Conservation (phyloP, 1,140 invertebrate species). For the Scaptodrosophila lebanonensis region DNA sequence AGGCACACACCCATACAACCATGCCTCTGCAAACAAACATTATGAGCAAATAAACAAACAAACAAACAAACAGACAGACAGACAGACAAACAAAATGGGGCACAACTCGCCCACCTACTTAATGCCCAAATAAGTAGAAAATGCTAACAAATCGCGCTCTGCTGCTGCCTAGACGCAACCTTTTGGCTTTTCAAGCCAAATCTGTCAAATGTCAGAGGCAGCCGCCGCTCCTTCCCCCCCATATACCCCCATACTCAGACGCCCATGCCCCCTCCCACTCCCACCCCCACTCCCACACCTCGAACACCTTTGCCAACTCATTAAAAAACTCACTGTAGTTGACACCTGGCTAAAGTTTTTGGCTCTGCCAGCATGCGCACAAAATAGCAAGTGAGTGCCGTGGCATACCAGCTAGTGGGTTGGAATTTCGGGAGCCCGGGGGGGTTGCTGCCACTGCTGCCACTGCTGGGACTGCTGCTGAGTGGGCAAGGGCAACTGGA, state of each 20-base stretch:
- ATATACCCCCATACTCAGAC: no score
- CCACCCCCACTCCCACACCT: no score
- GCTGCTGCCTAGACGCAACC: no score
- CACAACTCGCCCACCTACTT: conserved; percentile 1
- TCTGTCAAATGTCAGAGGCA: conserved; percentile 71
- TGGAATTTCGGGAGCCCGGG: no score
- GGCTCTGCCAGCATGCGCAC: conserved; percentile 19
- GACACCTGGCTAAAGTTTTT: conserved; percentile 65
- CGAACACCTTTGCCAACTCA: conserved; percentile 30
- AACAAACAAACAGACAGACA: conserved; percentile 27
- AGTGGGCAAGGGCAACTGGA: no score
- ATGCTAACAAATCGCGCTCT: neutral
- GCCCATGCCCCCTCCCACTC: no score
- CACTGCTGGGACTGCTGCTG: no score
- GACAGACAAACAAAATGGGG: conserved; percentile 16
- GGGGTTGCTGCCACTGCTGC: no score
- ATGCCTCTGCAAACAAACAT: conserved; percentile 53
- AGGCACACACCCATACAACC: conserved; percentile 30
- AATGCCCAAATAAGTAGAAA: conserved; percentile 61
- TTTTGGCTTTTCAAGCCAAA: conserved; percentile 39
- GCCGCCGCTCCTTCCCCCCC: no score
- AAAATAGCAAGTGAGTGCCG: no score
- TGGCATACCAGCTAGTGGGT: no score
- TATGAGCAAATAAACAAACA: conserved; percentile 60
- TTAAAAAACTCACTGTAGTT: conserved; percentile 63